Conservation (phyloP, 2,113 vertebrate genomes). For the Pollachius pollachius region DNA sequence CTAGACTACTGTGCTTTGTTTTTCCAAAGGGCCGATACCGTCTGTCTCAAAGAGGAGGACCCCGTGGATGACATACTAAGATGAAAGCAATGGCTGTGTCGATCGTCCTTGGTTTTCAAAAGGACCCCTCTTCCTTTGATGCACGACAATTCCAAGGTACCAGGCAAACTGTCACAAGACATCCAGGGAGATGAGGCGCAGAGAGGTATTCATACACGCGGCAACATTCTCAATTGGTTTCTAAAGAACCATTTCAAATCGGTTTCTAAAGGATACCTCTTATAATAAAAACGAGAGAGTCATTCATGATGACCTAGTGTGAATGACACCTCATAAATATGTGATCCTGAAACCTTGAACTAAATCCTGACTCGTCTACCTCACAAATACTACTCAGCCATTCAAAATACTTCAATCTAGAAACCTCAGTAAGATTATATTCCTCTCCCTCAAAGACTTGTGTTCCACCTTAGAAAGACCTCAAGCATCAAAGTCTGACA, state of each 20-base stretch:
- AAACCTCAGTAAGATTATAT: too few species aligned
- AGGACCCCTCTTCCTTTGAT: constrained; percentile 43
- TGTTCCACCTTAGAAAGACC: too few species aligned
- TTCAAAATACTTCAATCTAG: too few species aligned
- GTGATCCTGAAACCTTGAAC: too few species aligned
- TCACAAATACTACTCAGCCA: too few species aligned
- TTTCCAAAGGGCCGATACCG: not conserved
- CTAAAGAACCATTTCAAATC: too few species aligned
- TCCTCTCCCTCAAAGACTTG: too few species aligned
- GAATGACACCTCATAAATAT: too few species aligned
- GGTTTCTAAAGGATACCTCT: too few species aligned
- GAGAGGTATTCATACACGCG: constrained; percentile 17
- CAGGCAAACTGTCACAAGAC: constrained; percentile 35
- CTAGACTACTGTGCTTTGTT: not conserved
- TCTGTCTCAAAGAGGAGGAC: constrained; percentile 29
- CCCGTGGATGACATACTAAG: constrained; percentile 37
- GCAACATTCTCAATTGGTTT: constrained; percentile 12
- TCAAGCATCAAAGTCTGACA: not conserved
- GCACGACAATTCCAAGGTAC: constrained; percentile 52
- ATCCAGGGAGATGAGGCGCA: constrained; percentile 28
- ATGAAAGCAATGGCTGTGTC: constrained; percentile 56
- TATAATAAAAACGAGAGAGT: too few species aligned
- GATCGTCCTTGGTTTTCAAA: constrained; percentile 50
- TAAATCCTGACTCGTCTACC: too few species aligned
- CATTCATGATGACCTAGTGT: too few species aligned